Base-by-base conservation (phyloP, 2,888 invertebrate species). In the Osmoderma eremita region DNA sequence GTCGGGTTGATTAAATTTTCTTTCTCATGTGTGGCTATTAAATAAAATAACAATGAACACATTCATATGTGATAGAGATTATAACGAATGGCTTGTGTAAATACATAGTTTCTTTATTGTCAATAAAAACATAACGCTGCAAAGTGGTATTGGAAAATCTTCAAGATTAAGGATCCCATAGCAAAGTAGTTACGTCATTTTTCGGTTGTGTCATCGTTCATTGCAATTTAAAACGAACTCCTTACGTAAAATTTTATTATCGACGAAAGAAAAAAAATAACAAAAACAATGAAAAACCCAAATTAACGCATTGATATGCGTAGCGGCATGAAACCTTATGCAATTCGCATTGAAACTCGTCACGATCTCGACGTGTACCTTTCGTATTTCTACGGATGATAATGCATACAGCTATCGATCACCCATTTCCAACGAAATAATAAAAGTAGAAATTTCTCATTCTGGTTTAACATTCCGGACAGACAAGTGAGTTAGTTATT, bases 391-490 rank as follows among this genome's bases (percentile, higher is more conserved):
- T 20, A 20, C 3, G 8, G n/a, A n/a, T n/a, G n/a, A 2, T 51
- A 30, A 24, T 8, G 18, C 22, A 48, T 51, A 30, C 15, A 1
- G 4, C 1, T 30, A 24, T 51, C 24, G 15, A 15, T 51, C 30
- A 24, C 22, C 20, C 22, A n/a, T 41, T n/a, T 56, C 22, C 20
- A 41, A 41, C 56, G 56, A 42, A 56, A 56, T 54, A 39, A 54
- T 56, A 56, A 56, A 56, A 56, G 42, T 56, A 56, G 56, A 56
- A 56, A 56, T 42, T 30, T 30, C 54, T 56, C 53, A 17, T 38
- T 36, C 18, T 15, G 18, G 20, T 24, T 56, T 56, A 56, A 56
- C 41, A 56, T 56, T 56, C 56, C 41, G 41, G 8, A 41, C 56
- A 41, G 39, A 56, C 24, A 41, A 41, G 15, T 22, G 56, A 41